Base-by-base conservation (phyloP, 2,113 vertebrate genomes). In the Pseudopodoces humilis region DNA sequence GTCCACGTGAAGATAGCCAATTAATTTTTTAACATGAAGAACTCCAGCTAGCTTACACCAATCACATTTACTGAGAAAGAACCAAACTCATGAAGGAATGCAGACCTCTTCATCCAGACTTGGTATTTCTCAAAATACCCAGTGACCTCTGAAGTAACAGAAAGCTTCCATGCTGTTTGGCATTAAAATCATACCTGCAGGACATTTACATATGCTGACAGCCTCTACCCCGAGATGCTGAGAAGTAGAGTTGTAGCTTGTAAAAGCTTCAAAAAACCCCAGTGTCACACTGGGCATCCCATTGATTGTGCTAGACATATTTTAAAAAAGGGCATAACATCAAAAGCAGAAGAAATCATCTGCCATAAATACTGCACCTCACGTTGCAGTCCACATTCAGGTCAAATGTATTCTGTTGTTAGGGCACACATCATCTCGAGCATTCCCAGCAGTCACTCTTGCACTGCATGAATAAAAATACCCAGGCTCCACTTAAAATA, bases 1-100 rank as follows among this genome's bases (percentile, higher is more conserved):
- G 13, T 7, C 39, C n/a, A 22, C 3, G 0, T n/a, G 19, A 55
- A 16, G 39, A 35, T 10, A 71, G 31, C 3, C 6, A 3, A 49
- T 43, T 11, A 17, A 59, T 3, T 12, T 58, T 82, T 85, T 31
- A 56, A 46, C 20, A 39, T 2, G 0, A 68, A 30, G 50, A 55
- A 59, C 17, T 14, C 1, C 10, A 76, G 35, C 15, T 37, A 75
- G 37, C 62, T 59, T 72, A 55, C 17, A 50, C 8, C 28, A 39
- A 20, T n/a, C 25, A 67, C 27, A 30, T 52, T 35, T 28, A 69
- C 21, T 50, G 27, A 60, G 11, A 81, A 64, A 59, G 5, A 60
- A n/a, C 14, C 8, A 20, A 56, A 64, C 24, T 64, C n/a, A 4
- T 1, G 4, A 59, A 50, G 8, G 18, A 86, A 72, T 0, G 1